A percentile compares a stretch with the other conserved stretches of the same genome.
Evolutionary conservation across 2,797 vertebrate species (phyloP).

Genomic region (Macropus fuliginosus): DNA sequence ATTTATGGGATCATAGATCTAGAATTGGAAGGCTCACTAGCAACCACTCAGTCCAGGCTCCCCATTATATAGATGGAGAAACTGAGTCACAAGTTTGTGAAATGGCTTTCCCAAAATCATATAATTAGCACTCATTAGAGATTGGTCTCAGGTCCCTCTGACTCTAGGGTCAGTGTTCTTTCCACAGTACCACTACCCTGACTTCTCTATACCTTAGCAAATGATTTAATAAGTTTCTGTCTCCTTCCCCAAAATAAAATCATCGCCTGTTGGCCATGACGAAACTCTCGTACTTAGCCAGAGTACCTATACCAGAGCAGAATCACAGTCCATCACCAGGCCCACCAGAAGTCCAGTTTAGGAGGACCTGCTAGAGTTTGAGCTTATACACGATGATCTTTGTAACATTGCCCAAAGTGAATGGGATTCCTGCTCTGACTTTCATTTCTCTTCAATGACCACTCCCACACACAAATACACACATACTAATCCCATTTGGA

Average conservation of each 20-base stretch:
- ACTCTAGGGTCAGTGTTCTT: not conserved
- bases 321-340: not conserved
- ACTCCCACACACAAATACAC: not conserved
- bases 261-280: not conserved
- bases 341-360: not conserved
- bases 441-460: not conserved
- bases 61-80: not conserved
- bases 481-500: not conserved
- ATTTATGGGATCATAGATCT: not conserved
- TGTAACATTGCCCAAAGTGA: not conserved
- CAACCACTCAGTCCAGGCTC: not conserved
- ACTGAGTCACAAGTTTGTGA: not conserved
- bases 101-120: not conserved
- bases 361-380: not conserved
- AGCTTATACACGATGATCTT: not conserved
- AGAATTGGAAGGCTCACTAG: not conserved
- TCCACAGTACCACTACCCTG: not conserved
- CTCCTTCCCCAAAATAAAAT: not conserved
- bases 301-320: not conserved
- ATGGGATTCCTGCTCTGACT: not conserved
- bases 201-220: not conserved
- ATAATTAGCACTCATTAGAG: not conserved
- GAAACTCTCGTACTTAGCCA: not conserved
- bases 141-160: not conserved
- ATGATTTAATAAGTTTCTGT: not conserved